These are phyloP conservation scores for Ibidorhyncha struthersii DNA, from an alignment of 2,113 vertebrate species.

Conservation along the genomic window DNA sequence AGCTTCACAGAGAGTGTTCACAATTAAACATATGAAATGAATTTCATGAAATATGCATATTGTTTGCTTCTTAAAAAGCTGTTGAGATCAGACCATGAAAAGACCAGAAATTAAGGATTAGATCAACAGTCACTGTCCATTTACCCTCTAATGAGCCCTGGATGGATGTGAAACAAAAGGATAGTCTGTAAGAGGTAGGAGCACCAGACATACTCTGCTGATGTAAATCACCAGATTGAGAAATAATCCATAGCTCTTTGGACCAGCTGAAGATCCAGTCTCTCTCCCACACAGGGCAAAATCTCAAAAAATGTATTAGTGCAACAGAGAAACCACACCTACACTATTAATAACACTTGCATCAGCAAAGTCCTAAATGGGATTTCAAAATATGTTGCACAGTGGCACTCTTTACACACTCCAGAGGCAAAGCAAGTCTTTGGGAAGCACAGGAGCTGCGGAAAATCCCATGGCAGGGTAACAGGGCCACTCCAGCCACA, in stretches of 20 bases:
- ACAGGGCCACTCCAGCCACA: rapidly evolving
- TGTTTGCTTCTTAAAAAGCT: slow-evolving; percentile 58
- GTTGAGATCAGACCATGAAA: slow-evolving; percentile 57
- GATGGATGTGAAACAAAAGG: not conserved
- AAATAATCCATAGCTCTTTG: not conserved
- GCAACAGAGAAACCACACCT: not conserved
- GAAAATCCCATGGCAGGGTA: not conserved
- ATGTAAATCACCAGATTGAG: not conserved
- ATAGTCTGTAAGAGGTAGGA: not conserved
- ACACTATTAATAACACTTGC: rapidly evolving
- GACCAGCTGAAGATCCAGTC: not conserved
- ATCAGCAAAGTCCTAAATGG: not conserved
- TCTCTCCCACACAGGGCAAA: not conserved
- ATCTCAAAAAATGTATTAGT: not conserved
- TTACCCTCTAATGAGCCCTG: not conserved
- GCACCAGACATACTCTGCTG: not conserved
- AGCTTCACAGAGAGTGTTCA: not conserved
- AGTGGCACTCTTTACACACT: not conserved
- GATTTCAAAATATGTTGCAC: not conserved
- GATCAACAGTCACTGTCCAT: slow-evolving; percentile 12
- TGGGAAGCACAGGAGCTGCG: not conserved
- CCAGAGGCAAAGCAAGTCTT: not conserved
- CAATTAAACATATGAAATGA: slow-evolving; percentile 68
- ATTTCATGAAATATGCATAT: slow-evolving; percentile 72
- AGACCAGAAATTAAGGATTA: slow-evolving; percentile 33